Evolutionary conservation across 2,113 vertebrate genomes (phyloP).

Genomic region (Stercorarius parasiticus): DNA sequence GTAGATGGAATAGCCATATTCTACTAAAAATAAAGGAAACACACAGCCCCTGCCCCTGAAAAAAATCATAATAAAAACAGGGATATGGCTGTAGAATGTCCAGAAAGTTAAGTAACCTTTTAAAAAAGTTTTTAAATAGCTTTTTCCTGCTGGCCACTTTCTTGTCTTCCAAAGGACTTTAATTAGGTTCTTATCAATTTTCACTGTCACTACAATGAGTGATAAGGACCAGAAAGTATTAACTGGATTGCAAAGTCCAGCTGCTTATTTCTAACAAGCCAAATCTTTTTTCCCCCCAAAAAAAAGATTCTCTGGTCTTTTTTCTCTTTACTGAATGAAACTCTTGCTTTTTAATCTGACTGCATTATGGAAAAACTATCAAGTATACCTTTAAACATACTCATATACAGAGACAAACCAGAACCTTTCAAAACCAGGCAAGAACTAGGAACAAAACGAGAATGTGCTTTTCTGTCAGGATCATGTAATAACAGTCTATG

Average conservation of each 20-base stretch:
- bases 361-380: background rate
- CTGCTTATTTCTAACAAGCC: background rate
- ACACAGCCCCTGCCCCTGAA: rapidly evolving
- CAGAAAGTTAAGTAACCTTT: background rate
- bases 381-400: background rate
- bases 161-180: background rate
- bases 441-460: background rate
- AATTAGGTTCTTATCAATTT: background rate
- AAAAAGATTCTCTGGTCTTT: background rate
- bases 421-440: background rate
- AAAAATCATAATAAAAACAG: background rate
- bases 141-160: background rate
- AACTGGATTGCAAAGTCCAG: background rate
- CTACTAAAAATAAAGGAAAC: background rate
- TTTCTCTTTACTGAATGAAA: background rate
- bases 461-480: background rate
- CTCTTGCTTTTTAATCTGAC: background rate
- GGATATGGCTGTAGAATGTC: background rate
- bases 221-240: background rate
- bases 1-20: background rate
- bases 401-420: background rate
- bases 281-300: background rate
- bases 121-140: background rate
- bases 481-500: background rate
- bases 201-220: background rate